phyloP scores from a whole-genome alignment of 2,113 vertebrate species.

The Conger conger region DNA sequence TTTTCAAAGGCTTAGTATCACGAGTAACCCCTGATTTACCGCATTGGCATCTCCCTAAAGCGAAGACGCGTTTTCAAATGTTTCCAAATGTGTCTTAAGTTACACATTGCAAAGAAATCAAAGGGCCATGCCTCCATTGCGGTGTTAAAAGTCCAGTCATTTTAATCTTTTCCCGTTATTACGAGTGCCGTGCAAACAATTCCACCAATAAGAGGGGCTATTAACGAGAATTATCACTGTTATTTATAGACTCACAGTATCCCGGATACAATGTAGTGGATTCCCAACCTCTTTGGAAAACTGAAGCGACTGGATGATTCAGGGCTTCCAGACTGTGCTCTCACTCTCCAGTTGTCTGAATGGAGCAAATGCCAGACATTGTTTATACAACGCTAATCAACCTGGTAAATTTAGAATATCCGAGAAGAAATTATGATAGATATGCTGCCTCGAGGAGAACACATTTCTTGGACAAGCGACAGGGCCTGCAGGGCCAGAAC shows the following conservation, averaged over 20 bases:
- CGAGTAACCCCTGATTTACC: too few species aligned
- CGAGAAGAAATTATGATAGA: slow-evolving; percentile 83
- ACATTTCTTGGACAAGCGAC: slow-evolving; percentile 64
- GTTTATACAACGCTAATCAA: slow-evolving; percentile 81
- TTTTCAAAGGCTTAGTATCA: too few species aligned
- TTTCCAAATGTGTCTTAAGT: neutral
- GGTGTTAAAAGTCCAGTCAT: slow-evolving; percentile 51
- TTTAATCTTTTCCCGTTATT: slow-evolving; percentile 61
- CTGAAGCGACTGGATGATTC: slow-evolving; percentile 61
- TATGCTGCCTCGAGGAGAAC: slow-evolving; percentile 69
- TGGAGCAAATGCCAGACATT: slow-evolving; percentile 65
- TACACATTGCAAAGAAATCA: slow-evolving; percentile 30
- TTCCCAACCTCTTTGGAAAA: slow-evolving; percentile 61
- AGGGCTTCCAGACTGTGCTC: slow-evolving; percentile 56
- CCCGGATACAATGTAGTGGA: slow-evolving; percentile 44
- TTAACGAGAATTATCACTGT: slow-evolving; percentile 58
- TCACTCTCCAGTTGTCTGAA: slow-evolving; percentile 55
- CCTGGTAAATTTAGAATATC: slow-evolving; percentile 78
- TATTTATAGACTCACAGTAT: neutral
- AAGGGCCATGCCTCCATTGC: slow-evolving; percentile 44
- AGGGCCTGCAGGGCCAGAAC: slow-evolving; percentile 18
- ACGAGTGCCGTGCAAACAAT: slow-evolving; percentile 61
- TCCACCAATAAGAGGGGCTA: slow-evolving; percentile 68
- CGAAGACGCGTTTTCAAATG: neutral
- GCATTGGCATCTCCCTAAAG: neutral